phyloP scores from a whole-genome alignment of 2,888 invertebrate species.

The Scelioninae gen. 1 region DNA sequence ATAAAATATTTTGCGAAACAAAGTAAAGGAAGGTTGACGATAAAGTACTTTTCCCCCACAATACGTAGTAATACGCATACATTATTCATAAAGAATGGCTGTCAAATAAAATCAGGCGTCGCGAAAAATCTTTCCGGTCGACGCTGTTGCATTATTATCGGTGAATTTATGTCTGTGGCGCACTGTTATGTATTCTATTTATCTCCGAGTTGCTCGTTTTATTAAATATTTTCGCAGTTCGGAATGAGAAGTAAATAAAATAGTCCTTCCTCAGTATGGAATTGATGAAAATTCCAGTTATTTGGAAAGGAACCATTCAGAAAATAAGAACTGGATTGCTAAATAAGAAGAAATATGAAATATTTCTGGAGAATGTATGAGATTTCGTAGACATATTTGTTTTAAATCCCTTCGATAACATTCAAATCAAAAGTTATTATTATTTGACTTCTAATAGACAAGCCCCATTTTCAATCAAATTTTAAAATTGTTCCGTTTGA shows the following conservation, averaged over 20 bases:
- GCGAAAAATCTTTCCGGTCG: slow-evolving; percentile 45
- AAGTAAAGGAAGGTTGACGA: slow-evolving; percentile 52
- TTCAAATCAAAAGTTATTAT: no score
- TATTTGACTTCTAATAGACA: no score
- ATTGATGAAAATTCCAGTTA: neutral
- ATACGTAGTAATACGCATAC: slow-evolving; percentile 55
- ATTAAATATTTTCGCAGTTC: slow-evolving; percentile 42
- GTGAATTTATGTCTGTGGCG: slow-evolving; percentile 44
- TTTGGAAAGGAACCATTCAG: neutral
- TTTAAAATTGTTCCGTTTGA: no score
- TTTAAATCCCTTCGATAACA: no score
- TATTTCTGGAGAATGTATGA: no score
- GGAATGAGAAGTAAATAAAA: slow-evolving; percentile 19
- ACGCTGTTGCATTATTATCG: slow-evolving; percentile 61
- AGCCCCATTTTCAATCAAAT: no score
- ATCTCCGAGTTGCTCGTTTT: slow-evolving; percentile 11
- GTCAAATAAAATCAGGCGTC: slow-evolving; percentile 66
- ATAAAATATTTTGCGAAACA: slow-evolving; percentile 58
- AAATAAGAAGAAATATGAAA: neutral
- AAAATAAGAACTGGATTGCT: neutral
- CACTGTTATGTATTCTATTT: slow-evolving; percentile 38
- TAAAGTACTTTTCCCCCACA: slow-evolving; percentile 36
- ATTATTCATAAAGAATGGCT: slow-evolving; percentile 68
- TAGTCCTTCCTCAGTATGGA: neutral
- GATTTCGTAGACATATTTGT: no score